phyloP scores from a whole-genome alignment of 2,888 invertebrate genomes.

The Drosophila quinaria region DNA sequence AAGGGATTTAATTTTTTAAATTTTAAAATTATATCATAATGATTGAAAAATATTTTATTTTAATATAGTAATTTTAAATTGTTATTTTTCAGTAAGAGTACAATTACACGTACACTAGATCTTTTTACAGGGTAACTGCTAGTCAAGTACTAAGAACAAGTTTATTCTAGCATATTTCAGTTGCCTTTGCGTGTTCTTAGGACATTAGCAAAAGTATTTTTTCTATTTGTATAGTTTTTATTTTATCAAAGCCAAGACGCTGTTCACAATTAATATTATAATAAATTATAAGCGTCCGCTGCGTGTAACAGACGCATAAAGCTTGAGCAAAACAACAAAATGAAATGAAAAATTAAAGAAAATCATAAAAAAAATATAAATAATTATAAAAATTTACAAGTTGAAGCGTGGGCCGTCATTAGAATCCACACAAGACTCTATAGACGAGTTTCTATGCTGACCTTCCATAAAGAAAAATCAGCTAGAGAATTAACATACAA shows the following conservation, averaged over 20 bases:
- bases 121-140: conserved; percentile 1
- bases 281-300: conserved; percentile 57
- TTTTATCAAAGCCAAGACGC: conserved; percentile 51
- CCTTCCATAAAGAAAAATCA: conserved; percentile 11
- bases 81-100: not conserved
- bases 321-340: conserved; percentile 6
- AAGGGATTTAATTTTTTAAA: no score
- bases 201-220: conserved; percentile 55
- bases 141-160: not conserved
- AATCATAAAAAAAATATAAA: conserved; percentile 17
- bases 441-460: conserved; percentile 17
- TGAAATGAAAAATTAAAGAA: not conserved
- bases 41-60: no score
- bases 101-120: no score
- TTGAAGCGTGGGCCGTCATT: conserved; percentile 32
- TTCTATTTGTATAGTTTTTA: conserved; percentile 11
- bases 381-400: conserved; percentile 45
- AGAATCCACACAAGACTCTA: not conserved
- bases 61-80: not conserved
- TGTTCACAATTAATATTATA: conserved; percentile 67
- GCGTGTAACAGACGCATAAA: conserved; percentile 40
- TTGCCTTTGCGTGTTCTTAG: conserved; percentile 53
- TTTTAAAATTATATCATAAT: no score
- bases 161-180: conserved; percentile 1
- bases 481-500: not conserved